Conservation (phyloP, 1,140 invertebrate species). For the Argopecten irradians region DNA sequence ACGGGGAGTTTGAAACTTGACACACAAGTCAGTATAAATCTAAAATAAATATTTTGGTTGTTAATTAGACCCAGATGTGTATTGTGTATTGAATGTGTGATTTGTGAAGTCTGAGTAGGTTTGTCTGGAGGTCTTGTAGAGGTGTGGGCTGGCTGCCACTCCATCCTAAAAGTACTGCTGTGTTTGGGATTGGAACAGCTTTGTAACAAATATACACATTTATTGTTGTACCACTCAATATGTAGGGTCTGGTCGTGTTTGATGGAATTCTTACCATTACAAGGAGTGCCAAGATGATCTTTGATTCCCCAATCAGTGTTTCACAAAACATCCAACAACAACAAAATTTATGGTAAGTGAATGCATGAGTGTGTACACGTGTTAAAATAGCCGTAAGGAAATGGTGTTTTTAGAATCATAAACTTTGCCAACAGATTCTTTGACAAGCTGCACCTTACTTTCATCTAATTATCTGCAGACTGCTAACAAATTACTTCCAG, state of each 20-base stretch:
- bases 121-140: not conserved
- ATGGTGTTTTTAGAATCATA: not conserved
- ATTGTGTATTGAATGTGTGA: conserved; percentile 9
- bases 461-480: not conserved
- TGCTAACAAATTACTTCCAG: not conserved
- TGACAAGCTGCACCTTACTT: not conserved
- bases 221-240: conserved; percentile 1
- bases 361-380: not conserved
- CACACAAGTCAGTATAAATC: not conserved
- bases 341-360: not conserved
- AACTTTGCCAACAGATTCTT: not conserved
- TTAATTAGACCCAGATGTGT: not conserved
- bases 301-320: not conserved
- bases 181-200: not conserved
- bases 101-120: not conserved
- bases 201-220: not conserved
- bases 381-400: not conserved
- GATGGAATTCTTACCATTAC: not conserved
- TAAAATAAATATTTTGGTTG: not conserved
- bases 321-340: not conserved
- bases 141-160: not conserved
- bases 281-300: not conserved
- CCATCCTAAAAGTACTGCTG: too few relatives aligned
- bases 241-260: not conserved
- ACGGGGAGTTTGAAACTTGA: not conserved